Evolutionary conservation across 1,140 invertebrate species (phyloP).

Genomic region (Atta cephalotes): DNA sequence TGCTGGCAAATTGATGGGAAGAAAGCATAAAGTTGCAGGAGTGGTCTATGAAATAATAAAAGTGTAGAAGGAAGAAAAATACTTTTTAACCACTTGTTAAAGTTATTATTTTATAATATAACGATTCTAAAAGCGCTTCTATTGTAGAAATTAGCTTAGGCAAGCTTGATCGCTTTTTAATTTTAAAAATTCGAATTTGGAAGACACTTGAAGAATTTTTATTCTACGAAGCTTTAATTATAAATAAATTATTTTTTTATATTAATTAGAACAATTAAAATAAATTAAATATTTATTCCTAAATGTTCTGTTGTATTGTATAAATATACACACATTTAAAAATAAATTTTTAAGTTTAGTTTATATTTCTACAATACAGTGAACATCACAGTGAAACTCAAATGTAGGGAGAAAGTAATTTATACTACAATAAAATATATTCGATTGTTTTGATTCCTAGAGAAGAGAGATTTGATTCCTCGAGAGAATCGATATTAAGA

Average conservation of each 20-base stretch:
- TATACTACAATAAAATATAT: background rate
- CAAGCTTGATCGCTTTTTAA: background rate
- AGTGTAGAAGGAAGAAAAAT: background rate
- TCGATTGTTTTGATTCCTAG: background rate
- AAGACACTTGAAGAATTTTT: background rate
- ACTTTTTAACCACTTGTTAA: slow-evolving; percentile 36
- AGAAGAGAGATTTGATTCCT: background rate
- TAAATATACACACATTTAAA: background rate
- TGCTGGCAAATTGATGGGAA: background rate
- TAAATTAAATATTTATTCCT: background rate
- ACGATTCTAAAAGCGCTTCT: background rate
- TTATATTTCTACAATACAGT: background rate
- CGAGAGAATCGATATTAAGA: background rate
- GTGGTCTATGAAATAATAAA: slow-evolving; percentile 16
- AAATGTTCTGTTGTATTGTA: background rate
- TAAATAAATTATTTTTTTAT: background rate
- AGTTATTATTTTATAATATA: background rate
- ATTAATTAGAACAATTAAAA: no score
- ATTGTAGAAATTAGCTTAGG: background rate
- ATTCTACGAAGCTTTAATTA: background rate
- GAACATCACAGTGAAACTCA: background rate
- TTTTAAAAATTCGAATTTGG: background rate
- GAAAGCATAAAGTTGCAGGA: slow-evolving; percentile 7
- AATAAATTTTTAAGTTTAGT: background rate
- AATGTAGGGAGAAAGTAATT: background rate